phyloP scores from a whole-genome alignment of 2,888 invertebrate genomes.

The Drosophila helvetica region DNA sequence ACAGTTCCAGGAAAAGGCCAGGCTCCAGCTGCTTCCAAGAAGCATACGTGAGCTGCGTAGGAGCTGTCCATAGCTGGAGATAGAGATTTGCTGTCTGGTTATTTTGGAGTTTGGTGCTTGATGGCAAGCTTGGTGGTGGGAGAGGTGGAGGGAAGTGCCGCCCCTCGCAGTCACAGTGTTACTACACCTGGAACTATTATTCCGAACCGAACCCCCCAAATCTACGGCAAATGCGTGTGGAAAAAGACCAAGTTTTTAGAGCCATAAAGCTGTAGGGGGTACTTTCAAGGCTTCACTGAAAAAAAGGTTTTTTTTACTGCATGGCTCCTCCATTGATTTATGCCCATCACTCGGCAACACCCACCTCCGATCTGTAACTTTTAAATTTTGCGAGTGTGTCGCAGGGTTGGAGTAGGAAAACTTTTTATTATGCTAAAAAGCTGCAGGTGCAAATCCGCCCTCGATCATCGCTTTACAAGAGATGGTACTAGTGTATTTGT shows the following conservation, averaged over 20 bases:
- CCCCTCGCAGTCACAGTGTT: too few species aligned
- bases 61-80: constrained; percentile 6
- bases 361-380: neutral
- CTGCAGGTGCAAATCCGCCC: neutral
- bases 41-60: constrained; percentile 33
- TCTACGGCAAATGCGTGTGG: constrained; percentile 49
- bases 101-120: neutral
- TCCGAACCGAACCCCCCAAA: constrained; percentile 8
- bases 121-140: constrained; percentile 1
- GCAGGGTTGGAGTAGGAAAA: neutral
- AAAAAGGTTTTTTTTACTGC: constrained; percentile 60
- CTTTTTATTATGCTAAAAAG: constrained; percentile 12
- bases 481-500: neutral
- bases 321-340: constrained; percentile 58
- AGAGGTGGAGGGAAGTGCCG: too few species aligned
- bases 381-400: neutral
- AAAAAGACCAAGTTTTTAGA: constrained; percentile 50
- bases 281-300: constrained; percentile 53
- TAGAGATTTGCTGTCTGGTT: constrained; percentile 14
- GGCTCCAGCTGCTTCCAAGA: constrained; percentile 35
- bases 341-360: constrained; percentile 31
- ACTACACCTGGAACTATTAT: constrained; percentile 11
- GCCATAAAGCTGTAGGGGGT: constrained; percentile 56
- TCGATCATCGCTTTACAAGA: neutral
- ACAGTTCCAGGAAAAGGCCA: constrained; percentile 44